Evolutionary conservation across 2,888 invertebrate genomes (phyloP).

Genomic region (Alsophila aescularia): DNA sequence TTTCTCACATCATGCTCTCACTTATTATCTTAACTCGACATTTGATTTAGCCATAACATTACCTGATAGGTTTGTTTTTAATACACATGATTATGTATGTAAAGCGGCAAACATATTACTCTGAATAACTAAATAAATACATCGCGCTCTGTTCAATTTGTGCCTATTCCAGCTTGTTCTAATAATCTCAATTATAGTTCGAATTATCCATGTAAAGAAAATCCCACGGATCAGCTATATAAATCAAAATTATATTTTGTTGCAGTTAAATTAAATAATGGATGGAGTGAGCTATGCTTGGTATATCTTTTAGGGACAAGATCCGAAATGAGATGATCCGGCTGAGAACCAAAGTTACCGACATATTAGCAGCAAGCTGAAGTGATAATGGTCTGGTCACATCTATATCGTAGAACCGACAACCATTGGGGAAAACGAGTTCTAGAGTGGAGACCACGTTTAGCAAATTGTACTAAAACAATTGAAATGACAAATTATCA

Average conservation of each 20-base stretch:
- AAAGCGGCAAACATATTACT: slow-evolving; percentile 9
- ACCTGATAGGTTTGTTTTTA: slow-evolving; percentile 7
- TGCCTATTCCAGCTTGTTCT: not conserved
- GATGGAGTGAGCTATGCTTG: too few relatives aligned
- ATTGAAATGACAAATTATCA: too few relatives aligned
- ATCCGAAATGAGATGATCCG: too few relatives aligned
- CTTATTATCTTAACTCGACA: slow-evolving; percentile 11
- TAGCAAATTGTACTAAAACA: too few relatives aligned
- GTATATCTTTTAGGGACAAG: too few relatives aligned
- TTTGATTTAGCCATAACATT: slow-evolving; percentile 12
- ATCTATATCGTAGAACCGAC: too few relatives aligned
- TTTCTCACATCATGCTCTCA: not conserved
- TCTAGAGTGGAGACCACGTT: too few relatives aligned
- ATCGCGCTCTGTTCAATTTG: slow-evolving; percentile 14
- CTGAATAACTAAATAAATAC: slow-evolving; percentile 11
- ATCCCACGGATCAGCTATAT: slow-evolving; percentile 4
- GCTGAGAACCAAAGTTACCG: too few relatives aligned
- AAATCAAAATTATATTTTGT: not conserved
- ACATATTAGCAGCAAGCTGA: too few relatives aligned
- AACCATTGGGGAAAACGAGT: too few relatives aligned
- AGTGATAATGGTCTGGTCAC: too few relatives aligned
- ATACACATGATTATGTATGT: slow-evolving; percentile 17
- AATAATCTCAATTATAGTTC: not conserved
- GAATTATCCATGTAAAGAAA: not conserved
- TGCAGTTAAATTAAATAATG: not conserved